phyloP scores from a whole-genome alignment of 2,888 invertebrate genomes.

The Eristalinus sepulchralis region DNA sequence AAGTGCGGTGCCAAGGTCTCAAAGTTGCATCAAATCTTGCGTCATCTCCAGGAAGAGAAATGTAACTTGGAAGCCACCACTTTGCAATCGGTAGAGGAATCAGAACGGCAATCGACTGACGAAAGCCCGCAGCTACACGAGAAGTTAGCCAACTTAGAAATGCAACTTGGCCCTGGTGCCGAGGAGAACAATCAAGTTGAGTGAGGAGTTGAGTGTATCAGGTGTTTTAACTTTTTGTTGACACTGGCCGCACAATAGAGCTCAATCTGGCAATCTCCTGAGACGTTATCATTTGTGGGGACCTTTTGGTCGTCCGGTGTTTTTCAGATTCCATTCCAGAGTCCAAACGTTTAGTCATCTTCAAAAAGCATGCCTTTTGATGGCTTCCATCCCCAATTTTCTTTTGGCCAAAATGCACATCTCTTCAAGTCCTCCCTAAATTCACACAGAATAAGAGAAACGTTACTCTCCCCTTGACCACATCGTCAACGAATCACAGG shows the following conservation, averaged over 20 bases:
- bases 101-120: slow-evolving; percentile 87
- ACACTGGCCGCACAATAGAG: slow-evolving; percentile 4
- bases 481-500: slow-evolving; percentile 56
- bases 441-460: too few species aligned
- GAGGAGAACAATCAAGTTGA: slow-evolving; percentile 90
- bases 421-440: too few species aligned
- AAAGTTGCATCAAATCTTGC: slow-evolving; percentile 84
- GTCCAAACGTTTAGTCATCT: slow-evolving; percentile 22
- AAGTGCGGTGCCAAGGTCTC: slow-evolving; percentile 90
- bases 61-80: slow-evolving; percentile 87
- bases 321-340: slow-evolving; percentile 17
- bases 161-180: slow-evolving; percentile 85
- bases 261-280: slow-evolving; percentile 8
- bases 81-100: slow-evolving; percentile 85
- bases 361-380: too few species aligned
- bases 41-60: slow-evolving; percentile 89
- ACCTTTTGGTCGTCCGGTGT: slow-evolving; percentile 14
- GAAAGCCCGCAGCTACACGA: slow-evolving; percentile 88
- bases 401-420: too few species aligned
- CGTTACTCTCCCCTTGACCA: background rate
- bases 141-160: slow-evolving; percentile 87
- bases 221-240: slow-evolving; percentile 5
- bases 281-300: slow-evolving; percentile 14
- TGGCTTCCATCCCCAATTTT: too few species aligned
- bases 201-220: slow-evolving; percentile 83